Conservation (phyloP, 2,888 invertebrate genomes). For the Epirrita christyi region DNA sequence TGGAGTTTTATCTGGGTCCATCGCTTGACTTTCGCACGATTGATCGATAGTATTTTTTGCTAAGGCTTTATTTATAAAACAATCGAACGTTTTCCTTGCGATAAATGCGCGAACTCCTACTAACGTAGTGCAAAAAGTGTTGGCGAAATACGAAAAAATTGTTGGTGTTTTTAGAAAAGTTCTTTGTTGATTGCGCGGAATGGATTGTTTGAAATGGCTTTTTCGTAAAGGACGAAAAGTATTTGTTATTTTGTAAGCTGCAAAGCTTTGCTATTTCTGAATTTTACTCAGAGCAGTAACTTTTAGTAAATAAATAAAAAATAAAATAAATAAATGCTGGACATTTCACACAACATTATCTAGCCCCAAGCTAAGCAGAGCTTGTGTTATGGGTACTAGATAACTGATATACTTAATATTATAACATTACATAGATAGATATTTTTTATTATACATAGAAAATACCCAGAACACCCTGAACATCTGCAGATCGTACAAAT, state of each 20-base stretch:
- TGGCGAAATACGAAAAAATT: slow-evolving; percentile 39
- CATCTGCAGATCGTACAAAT: no score
- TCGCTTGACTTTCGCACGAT: slow-evolving; percentile 82
- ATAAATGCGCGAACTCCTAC: slow-evolving; percentile 76
- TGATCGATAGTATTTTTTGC: slow-evolving; percentile 85
- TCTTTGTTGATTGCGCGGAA: slow-evolving; percentile 15
- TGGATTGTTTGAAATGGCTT: slow-evolving; percentile 28
- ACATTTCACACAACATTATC: no score
- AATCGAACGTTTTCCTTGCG: slow-evolving; percentile 77
- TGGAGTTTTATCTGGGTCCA: slow-evolving; percentile 62
- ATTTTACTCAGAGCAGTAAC: no score
- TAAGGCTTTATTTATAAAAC: slow-evolving; percentile 82
- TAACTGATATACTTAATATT: no score
- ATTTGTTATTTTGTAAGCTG: slow-evolving; percentile 2
- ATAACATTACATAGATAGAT: no score
- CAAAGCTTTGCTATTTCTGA: slow-evolving; percentile 8
- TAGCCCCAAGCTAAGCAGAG: no score
- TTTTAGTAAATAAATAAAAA: no score
- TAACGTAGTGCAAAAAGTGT: slow-evolving; percentile 55
- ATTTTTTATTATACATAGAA: no score
- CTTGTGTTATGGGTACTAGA: no score
- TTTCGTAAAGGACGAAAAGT: slow-evolving; percentile 18
- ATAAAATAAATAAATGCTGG: no score
- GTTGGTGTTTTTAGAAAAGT: slow-evolving; percentile 21
- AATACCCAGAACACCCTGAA: no score